phyloP scores from a whole-genome alignment of 2,888 invertebrate species.

The Hoplodrina blanda region DNA sequence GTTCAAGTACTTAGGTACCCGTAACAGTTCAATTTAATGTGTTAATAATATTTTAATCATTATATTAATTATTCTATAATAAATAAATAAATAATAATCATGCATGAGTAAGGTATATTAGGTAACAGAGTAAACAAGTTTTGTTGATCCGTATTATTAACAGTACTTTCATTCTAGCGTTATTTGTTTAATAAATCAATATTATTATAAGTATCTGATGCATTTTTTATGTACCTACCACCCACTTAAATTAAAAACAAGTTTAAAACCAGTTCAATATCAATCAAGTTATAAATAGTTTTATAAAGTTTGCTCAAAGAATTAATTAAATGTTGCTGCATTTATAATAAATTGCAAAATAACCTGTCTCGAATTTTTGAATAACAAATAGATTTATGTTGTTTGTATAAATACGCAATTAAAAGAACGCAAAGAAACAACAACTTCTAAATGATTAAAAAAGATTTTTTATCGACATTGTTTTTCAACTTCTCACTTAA shows the following conservation, averaged over 20 bases:
- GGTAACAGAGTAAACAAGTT: background rate
- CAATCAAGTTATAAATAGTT: constrained; percentile 3
- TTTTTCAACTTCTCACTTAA: background rate
- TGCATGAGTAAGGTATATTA: no score
- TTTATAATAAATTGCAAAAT: constrained; percentile 3
- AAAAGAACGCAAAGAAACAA: background rate
- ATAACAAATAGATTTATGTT: background rate
- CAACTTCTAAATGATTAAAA: background rate
- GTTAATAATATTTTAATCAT: no score
- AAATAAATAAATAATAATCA: no score
- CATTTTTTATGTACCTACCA: background rate
- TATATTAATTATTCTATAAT: no score
- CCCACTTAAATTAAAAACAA: background rate
- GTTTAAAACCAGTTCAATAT: background rate
- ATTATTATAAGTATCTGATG: background rate
- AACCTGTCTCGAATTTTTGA: constrained; percentile 4
- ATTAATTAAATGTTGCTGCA: background rate
- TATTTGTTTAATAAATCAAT: background rate
- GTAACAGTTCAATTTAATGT: no score
- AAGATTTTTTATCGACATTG: background rate
- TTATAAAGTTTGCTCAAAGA: background rate
- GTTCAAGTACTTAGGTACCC: no score
- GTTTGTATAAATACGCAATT: background rate
- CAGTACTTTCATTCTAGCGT: background rate
- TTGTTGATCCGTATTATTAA: constrained; percentile 9